Conservation (phyloP, 1,140 invertebrate genomes). For the Heliconius himera region DNA sequence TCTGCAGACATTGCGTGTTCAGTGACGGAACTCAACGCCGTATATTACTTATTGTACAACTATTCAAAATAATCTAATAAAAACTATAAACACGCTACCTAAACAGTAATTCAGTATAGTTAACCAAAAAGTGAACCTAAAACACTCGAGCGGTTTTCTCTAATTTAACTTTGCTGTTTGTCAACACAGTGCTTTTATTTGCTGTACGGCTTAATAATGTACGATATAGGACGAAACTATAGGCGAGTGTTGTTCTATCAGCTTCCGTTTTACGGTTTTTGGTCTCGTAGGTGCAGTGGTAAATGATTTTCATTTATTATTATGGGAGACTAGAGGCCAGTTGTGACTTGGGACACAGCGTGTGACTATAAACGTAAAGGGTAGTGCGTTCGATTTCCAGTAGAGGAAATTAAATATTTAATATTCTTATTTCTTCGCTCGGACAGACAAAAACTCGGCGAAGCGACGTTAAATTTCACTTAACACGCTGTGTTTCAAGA, state of each 20-base stretch:
- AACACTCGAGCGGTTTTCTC: background rate
- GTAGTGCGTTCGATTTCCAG: too few relatives aligned
- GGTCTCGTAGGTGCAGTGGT: background rate
- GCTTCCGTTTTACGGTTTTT: background rate
- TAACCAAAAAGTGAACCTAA: background rate
- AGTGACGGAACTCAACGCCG: background rate
- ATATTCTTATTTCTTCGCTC: too few relatives aligned
- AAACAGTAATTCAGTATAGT: background rate
- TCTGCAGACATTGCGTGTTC: too few relatives aligned
- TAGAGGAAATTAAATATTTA: too few relatives aligned
- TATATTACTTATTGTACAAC: background rate
- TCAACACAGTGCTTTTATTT: background rate
- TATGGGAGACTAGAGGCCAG: too few relatives aligned
- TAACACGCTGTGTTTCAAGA: too few relatives aligned
- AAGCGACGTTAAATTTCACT: too few relatives aligned
- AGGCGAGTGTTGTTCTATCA: background rate
- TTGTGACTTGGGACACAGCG: too few relatives aligned
- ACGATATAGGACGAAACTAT: background rate
- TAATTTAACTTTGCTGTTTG: constrained; percentile 5
- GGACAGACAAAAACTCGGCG: too few relatives aligned
- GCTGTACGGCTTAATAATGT: background rate
- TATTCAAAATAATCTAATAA: background rate
- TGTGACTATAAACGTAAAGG: too few relatives aligned
- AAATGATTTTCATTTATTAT: background rate
- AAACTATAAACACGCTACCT: background rate